Evolutionary conservation across 2,113 vertebrate genomes (phyloP).

Genomic region (Rhadina sibilatrix): DNA sequence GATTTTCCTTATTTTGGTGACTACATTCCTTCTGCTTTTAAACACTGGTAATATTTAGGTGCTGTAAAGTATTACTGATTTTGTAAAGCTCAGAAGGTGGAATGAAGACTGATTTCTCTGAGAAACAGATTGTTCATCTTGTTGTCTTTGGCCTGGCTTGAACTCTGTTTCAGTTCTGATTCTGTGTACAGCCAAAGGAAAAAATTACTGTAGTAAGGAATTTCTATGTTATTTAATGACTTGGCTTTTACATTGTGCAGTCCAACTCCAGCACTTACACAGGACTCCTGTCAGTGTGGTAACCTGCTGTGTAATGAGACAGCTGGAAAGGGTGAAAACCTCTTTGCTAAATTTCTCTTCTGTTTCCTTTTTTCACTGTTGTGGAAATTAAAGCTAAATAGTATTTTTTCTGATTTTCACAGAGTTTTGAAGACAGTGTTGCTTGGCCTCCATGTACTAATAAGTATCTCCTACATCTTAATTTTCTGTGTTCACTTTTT

Average conservation of each 20-base stretch:
- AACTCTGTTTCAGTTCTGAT: background rate
- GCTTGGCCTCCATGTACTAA: background rate
- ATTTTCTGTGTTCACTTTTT: background rate
- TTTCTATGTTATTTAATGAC: background rate
- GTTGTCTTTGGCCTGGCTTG: background rate
- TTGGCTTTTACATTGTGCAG: background rate
- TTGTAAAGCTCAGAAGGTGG: accelerated
- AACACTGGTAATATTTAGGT: background rate
- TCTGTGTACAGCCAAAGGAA: background rate
- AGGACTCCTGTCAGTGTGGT: background rate
- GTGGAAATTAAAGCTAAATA: background rate
- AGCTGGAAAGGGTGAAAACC: background rate
- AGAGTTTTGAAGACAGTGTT: background rate
- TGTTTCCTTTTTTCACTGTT: background rate
- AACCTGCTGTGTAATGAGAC: background rate
- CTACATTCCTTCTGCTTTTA: background rate
- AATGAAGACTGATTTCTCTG: background rate
- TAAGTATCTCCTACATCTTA: background rate
- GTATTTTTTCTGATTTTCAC: background rate
- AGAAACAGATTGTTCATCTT: background rate
- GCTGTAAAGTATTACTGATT: background rate
- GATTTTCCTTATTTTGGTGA: background rate
- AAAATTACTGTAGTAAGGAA: background rate
- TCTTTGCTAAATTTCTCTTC: background rate
- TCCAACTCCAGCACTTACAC: background rate